Evolutionary conservation across 2,797 vertebrate species (phyloP).

Genomic region (Psittacula derbiana): DNA sequence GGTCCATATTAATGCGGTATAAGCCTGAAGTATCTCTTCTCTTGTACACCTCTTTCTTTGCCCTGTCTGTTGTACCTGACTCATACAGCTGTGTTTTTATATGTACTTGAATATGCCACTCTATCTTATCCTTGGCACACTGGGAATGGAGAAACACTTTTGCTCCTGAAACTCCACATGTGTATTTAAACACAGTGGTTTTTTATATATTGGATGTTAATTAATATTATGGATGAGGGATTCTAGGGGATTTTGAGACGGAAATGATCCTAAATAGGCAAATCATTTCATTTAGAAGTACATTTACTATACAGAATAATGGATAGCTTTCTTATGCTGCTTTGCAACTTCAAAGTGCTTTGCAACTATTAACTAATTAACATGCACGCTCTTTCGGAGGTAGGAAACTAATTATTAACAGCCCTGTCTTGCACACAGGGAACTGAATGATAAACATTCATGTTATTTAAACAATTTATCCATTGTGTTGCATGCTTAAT

Average conservation of each 20-base stretch:
- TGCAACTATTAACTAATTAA: slow-evolving; percentile 59
- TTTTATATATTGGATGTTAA: not conserved
- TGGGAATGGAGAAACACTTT: not conserved
- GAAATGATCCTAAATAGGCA: not conserved
- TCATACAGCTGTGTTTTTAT: not conserved
- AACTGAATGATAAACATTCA: slow-evolving; percentile 39
- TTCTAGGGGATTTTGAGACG: not conserved
- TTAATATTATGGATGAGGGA: not conserved
- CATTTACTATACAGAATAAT: slow-evolving; percentile 15
- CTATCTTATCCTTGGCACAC: not conserved
- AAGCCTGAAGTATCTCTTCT: not conserved
- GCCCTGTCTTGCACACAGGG: slow-evolving; percentile 10
- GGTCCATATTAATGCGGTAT: not conserved
- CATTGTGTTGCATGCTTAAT: slow-evolving; percentile 30
- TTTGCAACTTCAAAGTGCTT: slow-evolving; percentile 59
- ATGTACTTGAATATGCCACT: not conserved
- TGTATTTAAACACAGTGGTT: not conserved
- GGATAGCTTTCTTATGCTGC: slow-evolving; percentile 22
- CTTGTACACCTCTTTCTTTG: not conserved
- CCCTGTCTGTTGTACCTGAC: not conserved
- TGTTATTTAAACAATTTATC: slow-evolving; percentile 57
- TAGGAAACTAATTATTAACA: slow-evolving; percentile 58
- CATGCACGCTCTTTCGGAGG: slow-evolving; percentile 35
- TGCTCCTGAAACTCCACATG: not conserved
- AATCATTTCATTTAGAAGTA: slow-evolving; percentile 20